A percentile compares a stretch with the other conserved stretches of the same genome.
These are phyloP conservation scores for Himalopsyche japonica DNA, from an alignment of 2,888 invertebrate species.

Conservation along the genomic window DNA sequence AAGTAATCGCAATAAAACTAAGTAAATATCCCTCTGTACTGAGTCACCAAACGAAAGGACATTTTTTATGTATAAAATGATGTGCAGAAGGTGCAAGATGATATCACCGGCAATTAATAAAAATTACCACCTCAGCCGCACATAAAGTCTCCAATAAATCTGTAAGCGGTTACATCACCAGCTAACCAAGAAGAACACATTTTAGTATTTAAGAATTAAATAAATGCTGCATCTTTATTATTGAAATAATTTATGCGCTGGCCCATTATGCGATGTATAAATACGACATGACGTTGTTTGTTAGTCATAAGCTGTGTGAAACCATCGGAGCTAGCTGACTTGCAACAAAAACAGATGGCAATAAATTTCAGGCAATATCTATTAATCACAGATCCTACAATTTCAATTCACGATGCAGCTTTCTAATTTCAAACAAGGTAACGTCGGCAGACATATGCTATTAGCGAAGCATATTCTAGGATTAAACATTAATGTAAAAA, in stretches of 20 bases:
- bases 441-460: no score
- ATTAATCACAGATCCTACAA: background rate
- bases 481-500: no score
- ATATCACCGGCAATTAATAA: background rate
- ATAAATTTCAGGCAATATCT: background rate
- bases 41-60: no score
- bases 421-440: background rate
- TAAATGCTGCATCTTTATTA: background rate
- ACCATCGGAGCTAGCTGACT: background rate
- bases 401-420: background rate
- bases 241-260: background rate
- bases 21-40: no score
- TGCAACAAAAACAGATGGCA: background rate
- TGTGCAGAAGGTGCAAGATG: background rate
- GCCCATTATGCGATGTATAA: background rate
- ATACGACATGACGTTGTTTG: background rate
- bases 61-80: background rate
- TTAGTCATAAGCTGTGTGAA: background rate
- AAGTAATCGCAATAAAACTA: background rate
- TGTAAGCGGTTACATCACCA: background rate
- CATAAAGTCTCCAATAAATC: background rate
- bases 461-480: no score
- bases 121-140: background rate
- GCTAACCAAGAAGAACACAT: background rate
- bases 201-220: background rate